These are phyloP conservation scores for Gasterosteus nipponicus DNA, from an alignment of 2,113 vertebrate species.

Conservation along the genomic window DNA sequence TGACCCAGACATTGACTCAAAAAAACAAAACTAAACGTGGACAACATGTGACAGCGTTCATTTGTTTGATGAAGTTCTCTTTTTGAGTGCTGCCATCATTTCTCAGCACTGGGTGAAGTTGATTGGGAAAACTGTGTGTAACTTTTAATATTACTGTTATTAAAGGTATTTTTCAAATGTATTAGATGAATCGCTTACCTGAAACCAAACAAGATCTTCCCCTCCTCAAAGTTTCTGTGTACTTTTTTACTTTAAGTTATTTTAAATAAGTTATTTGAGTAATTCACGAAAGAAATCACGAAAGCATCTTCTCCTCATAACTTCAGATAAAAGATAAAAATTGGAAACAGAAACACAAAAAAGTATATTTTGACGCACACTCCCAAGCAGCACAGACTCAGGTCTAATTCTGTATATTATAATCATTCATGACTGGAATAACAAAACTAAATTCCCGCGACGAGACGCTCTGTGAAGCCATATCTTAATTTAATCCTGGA, in stretches of 20 bases:
- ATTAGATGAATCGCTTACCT: background rate
- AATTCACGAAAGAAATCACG: too few species aligned
- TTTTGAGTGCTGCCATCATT: background rate
- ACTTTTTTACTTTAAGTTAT: slow-evolving; percentile 19
- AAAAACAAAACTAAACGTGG: background rate
- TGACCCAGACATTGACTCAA: background rate
- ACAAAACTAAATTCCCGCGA: background rate
- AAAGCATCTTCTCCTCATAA: background rate
- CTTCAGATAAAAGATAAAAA: slow-evolving; percentile 14
- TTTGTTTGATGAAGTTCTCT: background rate
- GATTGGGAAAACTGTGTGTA: background rate
- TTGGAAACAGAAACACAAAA: background rate
- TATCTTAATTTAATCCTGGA: background rate
- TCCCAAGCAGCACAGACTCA: background rate
- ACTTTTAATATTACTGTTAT: background rate
- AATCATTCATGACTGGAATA: background rate
- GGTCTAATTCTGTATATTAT: background rate
- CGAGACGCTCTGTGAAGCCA: too few species aligned
- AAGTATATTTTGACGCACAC: background rate
- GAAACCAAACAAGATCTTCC: background rate
- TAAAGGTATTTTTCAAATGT: background rate
- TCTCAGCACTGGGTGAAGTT: background rate
- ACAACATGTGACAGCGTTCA: background rate
- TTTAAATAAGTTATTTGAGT: background rate
- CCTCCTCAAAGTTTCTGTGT: background rate